Evolutionary conservation across 53 echinoderm and acorn worm genomes (phyloP), one percentile per base, ranked within the genome.

Genomic region (Crossaster papposus): DNA sequence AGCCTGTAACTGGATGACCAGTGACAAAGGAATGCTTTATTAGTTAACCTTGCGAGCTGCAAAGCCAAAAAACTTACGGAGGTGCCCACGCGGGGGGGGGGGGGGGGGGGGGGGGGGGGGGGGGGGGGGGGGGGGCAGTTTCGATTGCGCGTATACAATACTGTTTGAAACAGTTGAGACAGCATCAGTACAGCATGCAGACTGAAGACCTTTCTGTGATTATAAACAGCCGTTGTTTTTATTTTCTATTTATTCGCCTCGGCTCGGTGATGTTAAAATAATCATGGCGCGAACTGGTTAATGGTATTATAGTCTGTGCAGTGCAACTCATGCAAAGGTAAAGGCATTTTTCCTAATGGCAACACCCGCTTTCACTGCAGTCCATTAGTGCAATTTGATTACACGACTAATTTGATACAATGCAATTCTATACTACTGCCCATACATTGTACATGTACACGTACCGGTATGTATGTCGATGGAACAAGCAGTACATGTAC

Each of bases 301-400:
- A n/a, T n/a, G n/a, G n/a, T n/a, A n/a, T n/a, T n/a, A n/a, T 44
- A 44, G 44, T 44, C 44, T 74, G 9, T 74, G 36, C 74, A n/a
- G n/a, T 15, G 2, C 34, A 33, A 4, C 13, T 11, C 13, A 17
- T 34, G 14, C 35, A 17, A 33, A 74, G 14, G 24, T 26, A 6
- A 10, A 68, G 28, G 10, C 17, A 36, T 73, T 50, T 23, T 33
- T 24, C 65, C 36, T 15, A 8, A 70, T 37, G 14, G 14, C 8
- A 50, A 82, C 44, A 28, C 24, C 54, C n/a, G 4, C 78, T 51
- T 20, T 78, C 68, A 68, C 38, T 23, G 38, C 65, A 68, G 36
- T 4, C 82, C 70, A 68, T 82, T 82, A 82, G 82, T 68, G 12
- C 44, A 82, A 82, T 82, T 82, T 65, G 38, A 82, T 68, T 82